Base-by-base conservation (phyloP, 1,140 invertebrate genomes). In the Atta texana region DNA sequence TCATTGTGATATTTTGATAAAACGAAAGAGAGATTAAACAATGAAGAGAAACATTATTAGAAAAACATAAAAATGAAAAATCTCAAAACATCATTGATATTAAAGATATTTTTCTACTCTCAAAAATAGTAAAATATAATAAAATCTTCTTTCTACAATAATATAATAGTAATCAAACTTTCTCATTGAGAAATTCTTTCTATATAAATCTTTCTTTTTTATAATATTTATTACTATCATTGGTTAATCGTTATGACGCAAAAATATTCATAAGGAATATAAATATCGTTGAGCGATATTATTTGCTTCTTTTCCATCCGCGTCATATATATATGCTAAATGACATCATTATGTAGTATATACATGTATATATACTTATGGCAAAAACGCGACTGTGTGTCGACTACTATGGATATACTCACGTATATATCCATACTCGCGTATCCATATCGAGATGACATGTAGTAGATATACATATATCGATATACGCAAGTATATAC, bases 371-470 rank as follows among this genome's bases (percentile, higher is more conserved):
- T 31, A 49, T 16, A 59, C 16, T 21, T 68, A 53, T 24, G 61
- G 63, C 44, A 69, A 80, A 80, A 80, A 71, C 34, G 18, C 21
- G 57, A 18, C 14, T 24, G n/a, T 66, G 12, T 66, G 12, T 61
- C 34, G 24, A 49, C 18, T 59, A 49, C 24, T 44, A 44, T 44
- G 39, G 39, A 44, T 44, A 2, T 44, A 31, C 51, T 49, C 18
- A 16, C 6, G 34, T 59, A 59, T 72, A 24, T 24, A 24, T 24
- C 24, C 24, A 24, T 24, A 24, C 24, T 24, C 24, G 24, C 24
- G 24, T 24, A 59, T 82, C 55, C 80, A 82, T 75, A 75, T 74
- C 31, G n/a, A 84, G 55, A 24, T 75, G 68, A 74, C 18, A 74
- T 53, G 4, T 18, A 18, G 7, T 82, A 18, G 21, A 14, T 44